Base-by-base conservation (phyloP, 2,888 invertebrate genomes). In the Ormyrus labotus region DNA sequence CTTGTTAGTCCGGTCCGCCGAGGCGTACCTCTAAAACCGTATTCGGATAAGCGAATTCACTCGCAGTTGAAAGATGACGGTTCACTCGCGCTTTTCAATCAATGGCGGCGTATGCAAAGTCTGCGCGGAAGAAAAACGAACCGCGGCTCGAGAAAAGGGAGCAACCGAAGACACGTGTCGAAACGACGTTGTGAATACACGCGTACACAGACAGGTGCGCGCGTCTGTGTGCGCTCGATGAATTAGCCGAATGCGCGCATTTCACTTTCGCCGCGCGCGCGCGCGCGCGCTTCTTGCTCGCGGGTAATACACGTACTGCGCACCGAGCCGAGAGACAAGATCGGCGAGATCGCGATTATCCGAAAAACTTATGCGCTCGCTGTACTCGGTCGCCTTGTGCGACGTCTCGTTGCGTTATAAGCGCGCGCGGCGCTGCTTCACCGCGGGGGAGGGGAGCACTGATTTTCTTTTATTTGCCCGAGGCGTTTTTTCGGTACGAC, bases 221-320 rank as follows among this genome's bases (percentile, higher is more conserved):
- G 34, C 34, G 34, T 34, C 34, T 4, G 34, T 1, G 34, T 34
- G 34, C 34, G 34, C 34, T 3, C 34, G 34, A 34, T 34, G 34
- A 34, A 71, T 77, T 58, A 58, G 48, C 60, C 51, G 78, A 73
- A 68, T 78, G n/a, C n/a, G 73, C 11, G 60, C 68, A 68, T 78
- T 73, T 65, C 64, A 64, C 64, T 64, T 74, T 64, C 51, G 63
- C 68, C 34, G 48, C 45, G n/a, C n/a, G n/a, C n/a, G n/a, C n/a
- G n/a, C n/a, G n/a, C 13, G 11, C 45, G n/a, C 60, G 11, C n/a
- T 6, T 50, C 6, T 57, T 45, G 47, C 13, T 11, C 47, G 34
- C 57, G 13, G 11, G 48, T 64, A 68, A 34, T 34, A 34, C 2
- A 34, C 34, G 34, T 4, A 4, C 34, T 0, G 34, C 34, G 34